These are phyloP conservation scores for Diachasma alloeum DNA, from an alignment of 1,140 invertebrate genomes.

Conservation along the genomic window DNA sequence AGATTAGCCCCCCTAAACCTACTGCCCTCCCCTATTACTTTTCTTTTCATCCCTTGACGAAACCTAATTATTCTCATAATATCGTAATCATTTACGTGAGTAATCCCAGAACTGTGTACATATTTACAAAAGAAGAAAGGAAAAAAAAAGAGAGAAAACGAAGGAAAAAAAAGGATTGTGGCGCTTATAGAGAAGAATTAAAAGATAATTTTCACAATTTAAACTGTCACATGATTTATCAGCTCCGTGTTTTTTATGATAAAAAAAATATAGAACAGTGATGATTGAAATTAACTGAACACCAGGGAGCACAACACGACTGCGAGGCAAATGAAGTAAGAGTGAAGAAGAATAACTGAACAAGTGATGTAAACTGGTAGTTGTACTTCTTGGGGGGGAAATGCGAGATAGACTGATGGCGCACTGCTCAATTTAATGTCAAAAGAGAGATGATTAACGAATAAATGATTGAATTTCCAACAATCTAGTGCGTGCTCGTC, in stretches of 20 bases:
- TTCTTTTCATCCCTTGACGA: constrained; percentile 31
- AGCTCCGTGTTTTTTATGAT: constrained; percentile 7
- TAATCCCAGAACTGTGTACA: constrained; percentile 62
- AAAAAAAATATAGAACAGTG: constrained; percentile 25
- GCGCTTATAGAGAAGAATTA: constrained; percentile 47
- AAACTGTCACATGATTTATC: constrained; percentile 26
- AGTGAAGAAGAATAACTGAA: constrained; percentile 8
- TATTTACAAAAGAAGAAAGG: constrained; percentile 60
- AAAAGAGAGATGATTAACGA: constrained; percentile 38
- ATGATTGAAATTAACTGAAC: constrained; percentile 34
- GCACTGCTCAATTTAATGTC: constrained; percentile 60
- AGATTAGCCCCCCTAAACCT: constrained; percentile 67
- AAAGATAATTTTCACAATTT: constrained; percentile 42
- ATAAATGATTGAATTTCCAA: background rate
- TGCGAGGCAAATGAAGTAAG: constrained; percentile 20
- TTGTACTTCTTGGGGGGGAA: constrained; percentile 19
- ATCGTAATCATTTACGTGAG: constrained; percentile 60
- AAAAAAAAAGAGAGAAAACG: constrained; percentile 44
- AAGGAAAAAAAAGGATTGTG: constrained; percentile 24
- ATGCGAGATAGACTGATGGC: constrained; percentile 37
- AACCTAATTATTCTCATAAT: constrained; percentile 54
- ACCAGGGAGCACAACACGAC: constrained; percentile 19
- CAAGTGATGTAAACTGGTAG: constrained; percentile 4
- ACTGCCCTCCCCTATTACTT: constrained; percentile 47
- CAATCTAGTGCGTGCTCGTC: constrained; percentile 51